Base-by-base conservation (phyloP, 1,140 invertebrate species). In the Paraescarpia echinospica region DNA sequence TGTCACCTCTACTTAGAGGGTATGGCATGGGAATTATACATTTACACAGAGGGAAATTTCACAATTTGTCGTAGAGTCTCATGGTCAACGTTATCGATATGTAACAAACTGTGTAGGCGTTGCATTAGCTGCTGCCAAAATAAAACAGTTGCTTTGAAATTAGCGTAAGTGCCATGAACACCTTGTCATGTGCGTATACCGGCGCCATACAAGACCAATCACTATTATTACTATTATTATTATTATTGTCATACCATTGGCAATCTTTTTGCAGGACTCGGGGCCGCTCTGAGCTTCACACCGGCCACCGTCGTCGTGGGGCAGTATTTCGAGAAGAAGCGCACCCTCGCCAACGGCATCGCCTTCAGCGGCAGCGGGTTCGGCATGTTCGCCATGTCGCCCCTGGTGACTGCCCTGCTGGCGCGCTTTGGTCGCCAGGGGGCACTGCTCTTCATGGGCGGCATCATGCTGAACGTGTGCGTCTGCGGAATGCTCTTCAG, bases 231-330 rank as follows among this genome's bases (percentile, higher is more conserved):
- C 12, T 33, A 33, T 89, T 89, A 89, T 33, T 33, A 14, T 33
- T 89, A 89, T 89, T 34, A 9, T 34, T 33, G 4, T 89, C 4
- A 5, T 89, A 89, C 9, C 4, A 89, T 89, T 33, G 34, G 22
- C 34, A 35, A 18, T 88, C 48, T 27, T 27, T 91, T 94, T 94
- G 33, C 94, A 98, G 97, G 98, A 91, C 97, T 98, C 91, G 98
- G 98, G 1, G 97, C 97, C 5, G 98, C 97, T 0, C 95, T 98
- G 0, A 97, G 97, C 1, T 98, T 97, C 14, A 98, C 98, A 5
- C 98, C 98, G 41, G 98, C 98, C 0, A 98, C 98, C n/a, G 98
- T 98, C 95, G 98, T 98, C 94, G 98, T 98, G 89, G 98, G 98
- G 12, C 98, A 98, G 89, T 99, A 98, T 95, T 99, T 98, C 95